phyloP scores from a whole-genome alignment of 2,888 invertebrate species.

The Brachyopa scutellaris region DNA sequence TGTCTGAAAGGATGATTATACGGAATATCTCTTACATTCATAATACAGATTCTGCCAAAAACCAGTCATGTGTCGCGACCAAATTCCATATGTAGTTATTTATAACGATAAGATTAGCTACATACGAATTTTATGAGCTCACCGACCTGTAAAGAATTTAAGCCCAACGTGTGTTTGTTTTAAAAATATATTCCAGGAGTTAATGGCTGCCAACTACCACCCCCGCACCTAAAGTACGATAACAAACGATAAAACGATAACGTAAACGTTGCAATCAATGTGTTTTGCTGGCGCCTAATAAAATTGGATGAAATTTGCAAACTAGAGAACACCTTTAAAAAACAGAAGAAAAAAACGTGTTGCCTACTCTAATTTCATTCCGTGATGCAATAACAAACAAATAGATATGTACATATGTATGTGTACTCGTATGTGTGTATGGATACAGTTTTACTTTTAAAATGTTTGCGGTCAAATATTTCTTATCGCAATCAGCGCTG shows the following conservation, averaged over 20 bases:
- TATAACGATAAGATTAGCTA: conserved; percentile 23
- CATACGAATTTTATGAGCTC: conserved; percentile 30
- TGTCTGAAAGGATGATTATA: no score
- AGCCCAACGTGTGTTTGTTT: conserved; percentile 11
- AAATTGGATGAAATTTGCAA: background rate
- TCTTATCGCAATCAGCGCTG: conserved; percentile 12
- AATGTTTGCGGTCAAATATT: background rate
- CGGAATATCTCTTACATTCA: no score
- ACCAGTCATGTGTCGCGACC: background rate
- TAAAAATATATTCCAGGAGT: conserved; percentile 4
- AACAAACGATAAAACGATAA: conserved; percentile 3
- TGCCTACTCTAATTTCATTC: conserved; percentile 1
- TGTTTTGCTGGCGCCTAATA: conserved; percentile 10
- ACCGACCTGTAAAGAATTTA: conserved; percentile 15
- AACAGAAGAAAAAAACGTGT: background rate
- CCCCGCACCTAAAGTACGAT: background rate
- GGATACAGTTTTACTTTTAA: background rate
- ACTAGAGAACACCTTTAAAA: background rate
- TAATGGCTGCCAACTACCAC: conserved; percentile 10
- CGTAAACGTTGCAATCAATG: background rate
- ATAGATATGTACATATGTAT: no score
- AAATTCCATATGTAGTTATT: conserved; percentile 6
- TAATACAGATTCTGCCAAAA: no score
- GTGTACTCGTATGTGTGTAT: background rate
- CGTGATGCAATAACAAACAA: conserved; percentile 7